These are phyloP conservation scores for Ceriagrion tenellum DNA, from an alignment of 2,888 invertebrate genomes.

Conservation along the genomic window DNA sequence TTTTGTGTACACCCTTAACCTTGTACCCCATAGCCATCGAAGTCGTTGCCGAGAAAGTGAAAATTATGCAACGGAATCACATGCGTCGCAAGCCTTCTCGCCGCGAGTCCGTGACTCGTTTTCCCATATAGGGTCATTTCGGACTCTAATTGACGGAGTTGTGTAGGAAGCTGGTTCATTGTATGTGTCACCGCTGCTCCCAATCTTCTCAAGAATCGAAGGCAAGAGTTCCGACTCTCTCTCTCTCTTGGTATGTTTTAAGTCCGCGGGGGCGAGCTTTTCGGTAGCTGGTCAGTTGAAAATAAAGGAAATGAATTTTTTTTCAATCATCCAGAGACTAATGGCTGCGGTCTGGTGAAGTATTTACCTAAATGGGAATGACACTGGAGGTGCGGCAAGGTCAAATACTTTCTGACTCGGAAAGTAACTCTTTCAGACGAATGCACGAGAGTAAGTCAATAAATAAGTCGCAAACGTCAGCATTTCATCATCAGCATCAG, in stretches of 20 bases:
- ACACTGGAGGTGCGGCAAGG: too few relatives aligned
- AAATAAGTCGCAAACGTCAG: too few relatives aligned
- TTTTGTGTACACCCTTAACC: background rate
- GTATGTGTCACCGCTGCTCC: background rate
- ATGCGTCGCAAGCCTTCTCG: background rate
- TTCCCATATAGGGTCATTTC: background rate
- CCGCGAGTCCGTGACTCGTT: background rate
- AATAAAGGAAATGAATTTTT: too few relatives aligned
- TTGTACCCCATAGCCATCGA: background rate
- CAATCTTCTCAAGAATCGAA: background rate
- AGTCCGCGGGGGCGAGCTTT: background rate
- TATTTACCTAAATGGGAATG: too few relatives aligned
- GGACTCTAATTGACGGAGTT: background rate
- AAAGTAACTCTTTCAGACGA: too few relatives aligned
- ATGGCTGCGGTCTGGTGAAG: too few relatives aligned
- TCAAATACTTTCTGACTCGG: too few relatives aligned
- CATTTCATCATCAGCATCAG: too few relatives aligned
- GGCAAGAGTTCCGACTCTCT: background rate
- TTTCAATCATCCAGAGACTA: too few relatives aligned
- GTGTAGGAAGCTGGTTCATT: constrained; percentile 1
- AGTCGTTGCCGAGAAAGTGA: background rate
- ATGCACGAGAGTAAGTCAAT: too few relatives aligned
- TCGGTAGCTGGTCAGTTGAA: background rate
- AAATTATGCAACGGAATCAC: background rate
- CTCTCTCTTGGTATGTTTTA: background rate